phyloP scores from a whole-genome alignment of 2,113 vertebrate genomes.

The Syrrhaptes paradoxus region DNA sequence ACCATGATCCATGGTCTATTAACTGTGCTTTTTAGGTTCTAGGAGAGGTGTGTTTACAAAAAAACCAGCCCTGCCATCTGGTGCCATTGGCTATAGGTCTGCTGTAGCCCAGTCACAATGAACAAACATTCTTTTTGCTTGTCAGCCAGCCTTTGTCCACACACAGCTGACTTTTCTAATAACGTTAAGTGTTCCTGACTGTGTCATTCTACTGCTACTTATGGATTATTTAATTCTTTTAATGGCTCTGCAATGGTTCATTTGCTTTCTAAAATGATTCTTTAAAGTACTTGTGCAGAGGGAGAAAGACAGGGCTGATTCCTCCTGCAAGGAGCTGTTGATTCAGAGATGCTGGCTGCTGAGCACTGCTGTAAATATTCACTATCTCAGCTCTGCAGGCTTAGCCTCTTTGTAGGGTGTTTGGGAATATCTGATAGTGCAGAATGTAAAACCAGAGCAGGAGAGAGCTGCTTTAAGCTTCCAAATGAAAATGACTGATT shows the following conservation, averaged over 20 bases:
- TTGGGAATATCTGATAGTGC: constrained; percentile 9
- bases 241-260: not conserved
- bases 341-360: constrained; percentile 12
- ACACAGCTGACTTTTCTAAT: constrained; percentile 9
- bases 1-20: not conserved
- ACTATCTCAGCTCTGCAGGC: constrained; percentile 17
- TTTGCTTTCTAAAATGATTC: constrained; percentile 40
- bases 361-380: constrained; percentile 18
- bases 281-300: constrained; percentile 3
- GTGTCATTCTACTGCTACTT: constrained; percentile 10
- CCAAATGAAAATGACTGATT: not conserved
- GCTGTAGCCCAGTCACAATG: not conserved
- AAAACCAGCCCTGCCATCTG: constrained; percentile 11
- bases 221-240: constrained; percentile 51
- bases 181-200: not conserved
- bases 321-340: constrained; percentile 1
- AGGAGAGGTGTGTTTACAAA: not conserved
- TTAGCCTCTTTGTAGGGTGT: not conserved
- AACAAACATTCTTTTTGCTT: constrained; percentile 18
- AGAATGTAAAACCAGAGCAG: not conserved
- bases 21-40: not conserved
- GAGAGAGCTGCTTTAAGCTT: not conserved
- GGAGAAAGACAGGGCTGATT: not conserved
- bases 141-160: not conserved
- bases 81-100: not conserved